Evolutionary conservation across 2,888 invertebrate genomes (phyloP), one percentile per base, ranked within the genome.

Genomic region (Alentia gelatinosa): DNA sequence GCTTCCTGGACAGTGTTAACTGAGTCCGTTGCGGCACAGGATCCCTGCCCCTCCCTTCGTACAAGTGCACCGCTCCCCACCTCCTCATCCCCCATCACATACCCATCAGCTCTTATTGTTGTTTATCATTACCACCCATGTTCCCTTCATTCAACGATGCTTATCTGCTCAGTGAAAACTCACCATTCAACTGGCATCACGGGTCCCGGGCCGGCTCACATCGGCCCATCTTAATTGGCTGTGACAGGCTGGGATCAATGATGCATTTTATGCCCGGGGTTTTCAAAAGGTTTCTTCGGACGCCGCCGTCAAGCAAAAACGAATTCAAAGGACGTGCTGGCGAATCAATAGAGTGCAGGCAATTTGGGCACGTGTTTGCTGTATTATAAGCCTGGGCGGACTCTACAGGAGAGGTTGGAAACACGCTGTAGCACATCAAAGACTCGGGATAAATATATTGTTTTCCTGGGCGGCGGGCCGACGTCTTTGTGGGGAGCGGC

Each of bases 71-170:
- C 56, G 23, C 56, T 56, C 56, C 56, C 56, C 5, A 4, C 19
- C 56, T n/a, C 3, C n/a, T n/a, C 5, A 1, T 12, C 12, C 56
- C 56, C 56, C 19, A 4, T n/a, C 56, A 19, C 19, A 4, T 4
- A 19, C 56, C 9, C 19, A n/a, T 56, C n/a, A n/a, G n/a, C 56
- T n/a, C 56, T n/a, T 19, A 56, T 3, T 56, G 5, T 74, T 74
- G 37, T 79, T 79, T 35, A 79, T 79, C 0, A 79, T 79, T 79
- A 79, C 79, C 39, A 79, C 79, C 79, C 79, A 37, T 79, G 79
- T 79, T 79, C 39, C 39, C 79, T 37, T 79, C 79, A 79, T 79
- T 35, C 39, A 1, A 15, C 39, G 79, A 37, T 79, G 37, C 39
- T 39, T 79, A 79, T 79, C 79, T 19, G n/a, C 37, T 26, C 68